These are phyloP conservation scores for Mimachlamys varia DNA, from an alignment of 2,888 invertebrate species.

Conservation along the genomic window DNA sequence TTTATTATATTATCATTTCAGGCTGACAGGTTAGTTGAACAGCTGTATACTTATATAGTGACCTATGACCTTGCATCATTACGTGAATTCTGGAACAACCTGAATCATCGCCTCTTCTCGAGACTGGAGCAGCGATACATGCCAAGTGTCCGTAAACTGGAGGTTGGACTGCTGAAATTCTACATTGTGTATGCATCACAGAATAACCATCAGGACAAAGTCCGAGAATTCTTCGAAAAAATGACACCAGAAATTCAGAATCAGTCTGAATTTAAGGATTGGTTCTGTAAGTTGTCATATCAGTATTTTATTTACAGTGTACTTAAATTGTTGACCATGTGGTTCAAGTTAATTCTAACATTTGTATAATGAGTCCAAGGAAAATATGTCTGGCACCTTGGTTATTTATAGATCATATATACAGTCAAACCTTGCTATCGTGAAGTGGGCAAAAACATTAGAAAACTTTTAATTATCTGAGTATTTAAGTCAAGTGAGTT, in stretches of 20 bases:
- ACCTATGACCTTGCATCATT: constrained; percentile 91
- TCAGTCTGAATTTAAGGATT: constrained; percentile 97
- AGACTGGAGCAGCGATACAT: constrained; percentile 92
- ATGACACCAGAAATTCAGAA: constrained; percentile 93
- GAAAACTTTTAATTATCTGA: too few relatives aligned
- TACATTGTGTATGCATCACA: constrained; percentile 94
- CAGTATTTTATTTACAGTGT: too few relatives aligned
- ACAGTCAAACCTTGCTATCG: too few relatives aligned
- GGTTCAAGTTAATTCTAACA: too few relatives aligned
- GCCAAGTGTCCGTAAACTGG: constrained; percentile 74
- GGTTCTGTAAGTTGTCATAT: constrained; percentile 91
- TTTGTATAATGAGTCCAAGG: too few relatives aligned
- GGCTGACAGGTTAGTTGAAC: constrained; percentile 85
- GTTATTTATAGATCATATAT: too few relatives aligned
- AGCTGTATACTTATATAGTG: constrained; percentile 89
- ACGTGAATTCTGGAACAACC: constrained; percentile 93
- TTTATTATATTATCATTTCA: constrained; percentile 60
- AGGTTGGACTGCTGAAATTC: constrained; percentile 87
- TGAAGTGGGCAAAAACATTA: too few relatives aligned
- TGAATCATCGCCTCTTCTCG: constrained; percentile 93
- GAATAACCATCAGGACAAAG: constrained; percentile 92
- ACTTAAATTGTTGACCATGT: too few relatives aligned
- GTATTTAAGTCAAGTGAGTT: too few relatives aligned
- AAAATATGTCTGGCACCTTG: too few relatives aligned
- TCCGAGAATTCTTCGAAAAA: constrained; percentile 94